Base-by-base conservation (phyloP, 1,140 invertebrate species). In the Stegodyphus dumicola region DNA sequence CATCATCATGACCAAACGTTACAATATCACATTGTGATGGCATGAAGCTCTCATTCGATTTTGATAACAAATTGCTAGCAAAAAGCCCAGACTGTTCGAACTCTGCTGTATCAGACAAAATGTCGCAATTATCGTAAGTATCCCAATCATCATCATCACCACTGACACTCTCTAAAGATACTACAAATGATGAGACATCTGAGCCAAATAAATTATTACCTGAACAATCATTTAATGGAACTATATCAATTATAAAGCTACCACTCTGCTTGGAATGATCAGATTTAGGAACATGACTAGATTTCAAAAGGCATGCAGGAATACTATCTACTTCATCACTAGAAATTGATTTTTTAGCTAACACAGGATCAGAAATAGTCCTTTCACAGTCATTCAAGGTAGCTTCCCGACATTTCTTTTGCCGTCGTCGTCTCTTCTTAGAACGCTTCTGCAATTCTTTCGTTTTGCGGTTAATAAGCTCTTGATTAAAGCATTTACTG, bases 81-180 rank as follows among this genome's bases (percentile, higher is more conserved):
- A 53, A 70, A 7, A 80, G 53, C 6, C 78, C 78, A 51, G 69
- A 15, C 9, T 60, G 17, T 73, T 64, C 51, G 9, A 80, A 80
- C 17, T 80, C 78, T n/a, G 69, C 71, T 15, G 6, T 13, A 64
- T 80, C 78, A 48, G 15, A n/a, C 6, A 73, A 54, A 52, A 52
- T 71, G 7, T 80, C 78, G 49, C 15, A n/a, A 15, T 80, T 69
- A 64, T 33, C 60, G 18, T 49, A 49, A n/a, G 53, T 54, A 54
- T 80, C 78, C 78, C 78, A 80, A n/a, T 79, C 77, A 69, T 65
- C 53, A 51, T 80, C 78, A 48, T 56, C 78, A 48, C 10, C 78
- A 48, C 10, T 51, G n/a, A 15, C 33, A 52, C 78, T 80, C 51
- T 73, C 69, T 3, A 80, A 17, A 11, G 67, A n/a, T 52, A 80